phyloP scores from a whole-genome alignment of 2,888 invertebrate genomes.

The Tuberolachnus salignus region DNA sequence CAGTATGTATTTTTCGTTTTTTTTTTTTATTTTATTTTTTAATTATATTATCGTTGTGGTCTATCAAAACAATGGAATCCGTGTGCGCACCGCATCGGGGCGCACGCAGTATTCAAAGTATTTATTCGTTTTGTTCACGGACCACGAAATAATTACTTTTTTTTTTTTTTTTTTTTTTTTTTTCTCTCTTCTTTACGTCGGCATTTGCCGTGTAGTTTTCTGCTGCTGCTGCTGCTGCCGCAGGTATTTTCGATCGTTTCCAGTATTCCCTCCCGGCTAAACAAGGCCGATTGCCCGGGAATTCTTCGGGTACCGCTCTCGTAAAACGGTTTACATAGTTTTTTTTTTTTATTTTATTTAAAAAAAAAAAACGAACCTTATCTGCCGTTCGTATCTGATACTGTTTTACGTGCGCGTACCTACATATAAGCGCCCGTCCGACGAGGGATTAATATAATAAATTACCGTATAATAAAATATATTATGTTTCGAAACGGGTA shows the following conservation, averaged over 20 bases:
- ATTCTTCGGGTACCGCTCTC: slow-evolving; percentile 1
- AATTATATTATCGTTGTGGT: slow-evolving; percentile 26
- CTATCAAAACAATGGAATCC: slow-evolving; percentile 50
- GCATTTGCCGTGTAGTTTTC: slow-evolving; percentile 28
- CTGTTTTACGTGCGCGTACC: slow-evolving; percentile 21
- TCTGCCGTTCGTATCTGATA: slow-evolving; percentile 36
- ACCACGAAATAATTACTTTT: slow-evolving; percentile 47
- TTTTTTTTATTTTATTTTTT: background rate
- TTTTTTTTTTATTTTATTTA: background rate
- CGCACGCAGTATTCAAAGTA: slow-evolving; percentile 17
- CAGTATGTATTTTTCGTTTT: no score
- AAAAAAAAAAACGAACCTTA: slow-evolving; percentile 33
- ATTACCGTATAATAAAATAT: background rate
- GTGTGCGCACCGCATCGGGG: background rate
- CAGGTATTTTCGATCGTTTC: slow-evolving; percentile 42
- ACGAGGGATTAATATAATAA: slow-evolving; percentile 46
- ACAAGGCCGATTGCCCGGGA: slow-evolving; percentile 11
- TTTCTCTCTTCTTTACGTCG: no score
- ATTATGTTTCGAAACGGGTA: slow-evolving; percentile 8
- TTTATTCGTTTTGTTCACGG: slow-evolving; percentile 27
- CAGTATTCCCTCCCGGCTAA: slow-evolving; percentile 30
- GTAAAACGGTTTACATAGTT: slow-evolving; percentile 33
- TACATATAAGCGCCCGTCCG: background rate
- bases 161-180: slow-evolving; percentile 29
- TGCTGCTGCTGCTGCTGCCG: no score